These are phyloP conservation scores for Galerucella nymphaeae DNA, from an alignment of 2,888 invertebrate species.

Conservation along the genomic window DNA sequence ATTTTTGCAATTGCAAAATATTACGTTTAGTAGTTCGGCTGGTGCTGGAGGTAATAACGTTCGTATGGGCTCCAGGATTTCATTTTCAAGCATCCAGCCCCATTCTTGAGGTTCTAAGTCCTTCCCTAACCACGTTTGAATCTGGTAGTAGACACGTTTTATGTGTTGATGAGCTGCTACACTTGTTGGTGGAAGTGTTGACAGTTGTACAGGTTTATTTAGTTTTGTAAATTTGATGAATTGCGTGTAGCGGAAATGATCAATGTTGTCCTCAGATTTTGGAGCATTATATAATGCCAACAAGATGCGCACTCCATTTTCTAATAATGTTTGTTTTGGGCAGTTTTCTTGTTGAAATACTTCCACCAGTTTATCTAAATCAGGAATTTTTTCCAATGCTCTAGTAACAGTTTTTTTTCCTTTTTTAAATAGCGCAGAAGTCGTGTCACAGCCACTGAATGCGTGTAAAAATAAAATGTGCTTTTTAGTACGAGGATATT, in stretches of 20 bases:
- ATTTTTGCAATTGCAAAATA: constrained; percentile 45
- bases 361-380: constrained; percentile 47
- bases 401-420: constrained; percentile 42
- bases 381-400: background rate
- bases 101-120: constrained; percentile 45
- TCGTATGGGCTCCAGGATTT: constrained; percentile 54
- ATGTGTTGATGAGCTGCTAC: constrained; percentile 56
- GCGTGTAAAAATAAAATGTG: constrained; percentile 43
- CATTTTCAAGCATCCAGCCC: constrained; percentile 52
- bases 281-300: constrained; percentile 55
- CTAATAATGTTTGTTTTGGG: constrained; percentile 51
- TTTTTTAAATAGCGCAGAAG: constrained; percentile 52
- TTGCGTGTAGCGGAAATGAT: constrained; percentile 27
- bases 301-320: constrained; percentile 43
- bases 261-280: constrained; percentile 13
- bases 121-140: background rate
- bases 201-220: constrained; percentile 57
- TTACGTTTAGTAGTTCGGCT: background rate
- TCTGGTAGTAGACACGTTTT: constrained; percentile 45
- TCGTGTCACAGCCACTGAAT: constrained; percentile 53
- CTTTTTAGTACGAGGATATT: constrained; percentile 46
- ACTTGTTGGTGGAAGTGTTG: constrained; percentile 55
- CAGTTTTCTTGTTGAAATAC: constrained; percentile 58
- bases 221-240: constrained; percentile 55
- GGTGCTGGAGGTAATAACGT: constrained; percentile 23